Percentiles rank a stretch among this genome's conserved stretches.
These are phyloP conservation scores for Dendropsophus ebraccatus DNA, from an alignment of 2,113 vertebrate genomes.

Conservation along the genomic window DNA sequence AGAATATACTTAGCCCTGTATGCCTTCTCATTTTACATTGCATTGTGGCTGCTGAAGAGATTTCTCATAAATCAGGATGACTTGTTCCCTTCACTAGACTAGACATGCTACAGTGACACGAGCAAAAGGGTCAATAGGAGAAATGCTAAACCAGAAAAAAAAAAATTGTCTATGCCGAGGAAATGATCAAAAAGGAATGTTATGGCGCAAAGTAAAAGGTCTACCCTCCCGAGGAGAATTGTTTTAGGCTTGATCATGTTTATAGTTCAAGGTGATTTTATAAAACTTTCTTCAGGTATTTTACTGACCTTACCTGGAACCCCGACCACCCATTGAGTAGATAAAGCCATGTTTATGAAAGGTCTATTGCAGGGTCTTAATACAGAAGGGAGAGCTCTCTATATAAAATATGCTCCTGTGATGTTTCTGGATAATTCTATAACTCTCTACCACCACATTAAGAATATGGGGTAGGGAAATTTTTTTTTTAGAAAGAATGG, in stretches of 20 bases:
- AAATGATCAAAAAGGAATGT: not conserved
- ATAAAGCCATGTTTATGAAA: too few species aligned
- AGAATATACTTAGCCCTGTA: slow-evolving; percentile 31
- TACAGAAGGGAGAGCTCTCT: too few species aligned
- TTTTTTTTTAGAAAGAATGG: too few species aligned
- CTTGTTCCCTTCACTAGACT: not conserved
- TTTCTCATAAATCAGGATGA: slow-evolving; percentile 34
- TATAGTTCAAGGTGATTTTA: not conserved
- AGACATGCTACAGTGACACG: slow-evolving; percentile 25
- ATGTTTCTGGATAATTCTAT: too few species aligned
- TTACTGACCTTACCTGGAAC: not conserved
- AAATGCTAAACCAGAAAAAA: not conserved
- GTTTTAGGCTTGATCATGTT: not conserved
- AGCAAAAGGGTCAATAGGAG: slow-evolving; percentile 17
- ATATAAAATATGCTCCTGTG: too few species aligned
- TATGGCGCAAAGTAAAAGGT: not conserved
- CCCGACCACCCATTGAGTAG: too few species aligned
- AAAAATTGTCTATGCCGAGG: not conserved
- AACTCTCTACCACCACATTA: too few species aligned
- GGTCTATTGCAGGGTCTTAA: too few species aligned
- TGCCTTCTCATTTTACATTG: slow-evolving; percentile 30
- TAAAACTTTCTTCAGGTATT: not conserved
- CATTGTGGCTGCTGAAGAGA: slow-evolving; percentile 2
- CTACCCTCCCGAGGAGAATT: not conserved
- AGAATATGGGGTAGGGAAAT: too few species aligned